Conservation (phyloP, 2,888 invertebrate species). For the Tridacna gigas region DNA sequence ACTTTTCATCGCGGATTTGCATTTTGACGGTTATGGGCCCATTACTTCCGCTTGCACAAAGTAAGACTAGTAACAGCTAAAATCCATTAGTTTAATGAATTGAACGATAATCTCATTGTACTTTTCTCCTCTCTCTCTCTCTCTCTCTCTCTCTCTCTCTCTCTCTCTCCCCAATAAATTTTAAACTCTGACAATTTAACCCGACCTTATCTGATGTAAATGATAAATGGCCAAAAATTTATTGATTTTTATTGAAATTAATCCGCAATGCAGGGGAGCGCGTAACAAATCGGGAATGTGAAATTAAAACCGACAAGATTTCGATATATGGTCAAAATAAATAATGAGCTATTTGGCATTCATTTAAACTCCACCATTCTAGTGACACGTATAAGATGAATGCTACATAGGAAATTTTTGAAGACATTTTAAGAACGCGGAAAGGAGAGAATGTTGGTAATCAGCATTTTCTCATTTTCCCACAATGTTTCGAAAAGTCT, state of each 20-base stretch:
- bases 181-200: background rate
- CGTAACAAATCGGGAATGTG: constrained; percentile 17
- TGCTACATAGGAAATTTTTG: background rate
- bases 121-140: background rate
- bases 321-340: background rate
- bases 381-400: background rate
- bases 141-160: background rate
- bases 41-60: too few relatives aligned
- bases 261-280: background rate
- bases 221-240: background rate
- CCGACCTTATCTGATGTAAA: background rate
- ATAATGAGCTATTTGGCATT: background rate
- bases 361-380: background rate
- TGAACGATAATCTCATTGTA: background rate
- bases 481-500: background rate
- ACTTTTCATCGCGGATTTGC: too few relatives aligned
- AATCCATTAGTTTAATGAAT: background rate
- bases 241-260: constrained; percentile 18
- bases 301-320: constrained; percentile 16
- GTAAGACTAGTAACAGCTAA: background rate
- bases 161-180: background rate
- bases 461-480: background rate
- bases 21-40: too few relatives aligned
- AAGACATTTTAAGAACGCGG: background rate
- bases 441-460: background rate